A percentile compares a stretch with the other conserved stretches of the same genome.
Evolutionary conservation across 2,113 vertebrate species (phyloP).

Genomic region (Ailurus styani): DNA sequence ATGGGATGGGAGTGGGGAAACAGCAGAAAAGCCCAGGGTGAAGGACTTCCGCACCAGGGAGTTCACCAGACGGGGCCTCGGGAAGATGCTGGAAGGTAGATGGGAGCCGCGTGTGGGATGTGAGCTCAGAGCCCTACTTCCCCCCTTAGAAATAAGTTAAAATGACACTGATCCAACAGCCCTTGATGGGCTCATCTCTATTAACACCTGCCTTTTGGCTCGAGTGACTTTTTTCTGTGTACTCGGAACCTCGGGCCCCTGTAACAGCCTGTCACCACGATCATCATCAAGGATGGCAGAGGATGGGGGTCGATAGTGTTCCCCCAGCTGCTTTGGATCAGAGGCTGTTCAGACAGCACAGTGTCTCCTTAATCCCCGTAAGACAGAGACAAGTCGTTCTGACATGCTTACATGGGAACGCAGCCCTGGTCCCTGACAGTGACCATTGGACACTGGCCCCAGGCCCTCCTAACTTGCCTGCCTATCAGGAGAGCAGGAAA

Average conservation of each 20-base stretch:
- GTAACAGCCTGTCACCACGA: neutral
- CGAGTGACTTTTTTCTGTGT: neutral
- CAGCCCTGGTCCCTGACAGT: neutral
- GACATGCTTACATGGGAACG: neutral
- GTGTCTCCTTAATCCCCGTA: neutral
- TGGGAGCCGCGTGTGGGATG: rapidly evolving
- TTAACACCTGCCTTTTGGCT: neutral
- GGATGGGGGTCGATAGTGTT: neutral
- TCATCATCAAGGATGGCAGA: neutral
- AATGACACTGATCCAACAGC: neutral
- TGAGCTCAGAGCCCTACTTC: neutral
- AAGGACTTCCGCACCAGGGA: neutral
- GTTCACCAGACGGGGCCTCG: rapidly evolving
- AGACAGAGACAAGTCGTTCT: neutral
- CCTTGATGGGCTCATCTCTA: neutral
- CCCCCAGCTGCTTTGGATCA: neutral
- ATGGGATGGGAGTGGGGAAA: rapidly evolving
- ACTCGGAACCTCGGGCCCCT: neutral
- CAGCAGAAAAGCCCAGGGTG: neutral
- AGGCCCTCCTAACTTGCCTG: neutral
- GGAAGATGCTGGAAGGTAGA: neutral
- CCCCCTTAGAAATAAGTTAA: neutral
- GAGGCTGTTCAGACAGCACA: neutral
- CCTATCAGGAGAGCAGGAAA: neutral
- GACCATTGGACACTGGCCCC: rapidly evolving